Percentiles rank a stretch among this genome's conserved stretches.
Conservation (phyloP, 2,113 vertebrate species). For the Neogobius melanostomus region DNA sequence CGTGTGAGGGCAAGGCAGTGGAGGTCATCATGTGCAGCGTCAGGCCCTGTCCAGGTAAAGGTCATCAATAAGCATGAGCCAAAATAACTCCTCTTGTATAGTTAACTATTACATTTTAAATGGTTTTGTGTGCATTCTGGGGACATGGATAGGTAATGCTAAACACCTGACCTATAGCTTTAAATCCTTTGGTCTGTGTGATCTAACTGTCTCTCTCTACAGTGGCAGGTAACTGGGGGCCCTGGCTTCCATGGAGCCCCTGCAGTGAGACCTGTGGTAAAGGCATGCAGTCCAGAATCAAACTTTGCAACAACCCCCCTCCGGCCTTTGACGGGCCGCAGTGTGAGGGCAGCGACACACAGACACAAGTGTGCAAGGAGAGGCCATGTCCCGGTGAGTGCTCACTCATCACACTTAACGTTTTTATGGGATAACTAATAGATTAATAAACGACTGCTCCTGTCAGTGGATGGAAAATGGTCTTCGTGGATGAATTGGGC, state of each 20-base stretch:
- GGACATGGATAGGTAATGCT: too few relatives aligned
- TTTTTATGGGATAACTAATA: neutral
- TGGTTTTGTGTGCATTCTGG: too few relatives aligned
- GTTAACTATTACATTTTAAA: too few relatives aligned
- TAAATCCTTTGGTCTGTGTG: too few relatives aligned
- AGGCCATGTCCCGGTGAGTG: constrained; percentile 85
- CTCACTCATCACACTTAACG: too few relatives aligned
- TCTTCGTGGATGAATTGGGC: constrained; percentile 88
- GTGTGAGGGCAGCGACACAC: constrained; percentile 83
- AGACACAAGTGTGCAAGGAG: constrained; percentile 87
- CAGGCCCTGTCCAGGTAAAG: constrained; percentile 87
- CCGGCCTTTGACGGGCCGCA: constrained; percentile 80
- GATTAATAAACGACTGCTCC: neutral
- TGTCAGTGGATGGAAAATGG: constrained; percentile 93
- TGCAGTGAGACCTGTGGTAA: constrained; percentile 90
- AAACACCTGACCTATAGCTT: too few relatives aligned
- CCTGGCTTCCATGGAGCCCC: constrained; percentile 87
- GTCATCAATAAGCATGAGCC: neutral
- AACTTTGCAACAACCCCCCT: constrained; percentile 87
- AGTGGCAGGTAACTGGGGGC: constrained; percentile 89
- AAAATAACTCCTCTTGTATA: too few relatives aligned
- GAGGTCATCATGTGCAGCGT: constrained; percentile 85
- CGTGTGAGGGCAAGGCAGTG: constrained; percentile 83
- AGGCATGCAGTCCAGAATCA: constrained; percentile 82
- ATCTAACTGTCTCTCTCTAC: constrained; percentile 21